Evolutionary conservation across 1,140 invertebrate species (phyloP), one percentile per base, ranked within the genome.

Genomic region (Lasaia peninsularis): DNA sequence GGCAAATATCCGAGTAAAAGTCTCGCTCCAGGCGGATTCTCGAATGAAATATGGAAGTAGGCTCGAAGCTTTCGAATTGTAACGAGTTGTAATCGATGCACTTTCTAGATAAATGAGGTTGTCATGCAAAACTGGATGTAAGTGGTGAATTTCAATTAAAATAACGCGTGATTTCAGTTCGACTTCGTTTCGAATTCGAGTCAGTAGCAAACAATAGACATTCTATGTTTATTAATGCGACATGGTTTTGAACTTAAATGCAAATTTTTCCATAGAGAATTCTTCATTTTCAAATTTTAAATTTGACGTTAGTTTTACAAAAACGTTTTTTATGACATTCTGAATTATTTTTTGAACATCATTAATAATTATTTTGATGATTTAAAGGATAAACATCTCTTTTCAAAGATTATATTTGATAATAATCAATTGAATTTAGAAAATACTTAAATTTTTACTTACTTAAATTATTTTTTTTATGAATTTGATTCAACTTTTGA

Each of bases 51-150:
- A 80, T 80, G 77, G 75, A 81, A 76, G 78, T 81, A 71, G 75
- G 80, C 71, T 70, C 48, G 64, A 63, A 85, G 85, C 85, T 88
- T 88, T 86, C 81, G 68, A 83, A 81, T 75, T 67, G 69, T 73
- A 72, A 71, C 71, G 70, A 71, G 71, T 48, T 16, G 40, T 77
- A 74, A 73, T 73, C 62, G 74, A 81, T 78, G 73, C 73, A 80
- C 82, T 88, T 88, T 88, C 85, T 87, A 88, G 76, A 78, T 78
- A 69, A 76, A 81, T 64, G 70, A 67, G 71, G 69, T 69, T 73
- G 75, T 84, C 86, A 86, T 87, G 82, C 80, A 85, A 28, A 87
- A 87, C 80, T 67, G 67, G 58, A 78, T 71, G 72, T 82, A 78
- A 83, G 80, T 55, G 28, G 62, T 80, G 82, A 78, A 86, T 88